Evolutionary conservation across 2,113 vertebrate species (phyloP), one percentile per base, ranked within the genome.

Genomic region (Erythrolamprus reginae): DNA sequence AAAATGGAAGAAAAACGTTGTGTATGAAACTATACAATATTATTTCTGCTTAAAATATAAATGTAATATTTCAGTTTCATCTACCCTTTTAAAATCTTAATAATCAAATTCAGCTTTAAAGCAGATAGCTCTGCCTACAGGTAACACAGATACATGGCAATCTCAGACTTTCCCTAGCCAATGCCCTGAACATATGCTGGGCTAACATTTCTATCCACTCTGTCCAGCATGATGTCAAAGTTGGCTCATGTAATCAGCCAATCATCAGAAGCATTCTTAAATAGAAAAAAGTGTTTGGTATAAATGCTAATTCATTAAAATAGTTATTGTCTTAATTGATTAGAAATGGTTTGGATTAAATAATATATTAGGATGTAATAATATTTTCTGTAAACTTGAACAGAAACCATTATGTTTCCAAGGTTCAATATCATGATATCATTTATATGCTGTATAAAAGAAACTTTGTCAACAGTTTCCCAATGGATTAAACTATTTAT

Each of bases 401-500:
- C 93, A 94, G 92, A 92, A 94, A 94, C 93, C 88, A 94, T 91
- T 65, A 95, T 95, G 91, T 94, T 92, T 94, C 82, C 90, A 52
- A 24, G 4, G 50, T 86, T 82, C 89, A 93, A 87, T 89, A 92
- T 92, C 92, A 82, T 93, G 92, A 87, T 89, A 92, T 92, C 92
- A 82, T 93, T 93, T 95, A 90, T 94, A 92, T 89, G 10, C 91
- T 93, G 88, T 95, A 92, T 87, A 93, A 91, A 93, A 91, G 93
- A 96, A 84, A 77, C 90, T 89, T 77, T 77, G 88, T 89, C 89
- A 92, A 85, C 87, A 92, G 88, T 47, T 92, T 42, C 94, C 91
- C 56, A 4, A 92, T 92, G 17, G 89, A 91, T 95, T 92, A 94
- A 90, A 91, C 70, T 93, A 61, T 94, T 93, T 92, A 89, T 93